Evolutionary conservation across 2,797 vertebrate species (phyloP).

Genomic region (Paratrypauchen microcephalus): DNA sequence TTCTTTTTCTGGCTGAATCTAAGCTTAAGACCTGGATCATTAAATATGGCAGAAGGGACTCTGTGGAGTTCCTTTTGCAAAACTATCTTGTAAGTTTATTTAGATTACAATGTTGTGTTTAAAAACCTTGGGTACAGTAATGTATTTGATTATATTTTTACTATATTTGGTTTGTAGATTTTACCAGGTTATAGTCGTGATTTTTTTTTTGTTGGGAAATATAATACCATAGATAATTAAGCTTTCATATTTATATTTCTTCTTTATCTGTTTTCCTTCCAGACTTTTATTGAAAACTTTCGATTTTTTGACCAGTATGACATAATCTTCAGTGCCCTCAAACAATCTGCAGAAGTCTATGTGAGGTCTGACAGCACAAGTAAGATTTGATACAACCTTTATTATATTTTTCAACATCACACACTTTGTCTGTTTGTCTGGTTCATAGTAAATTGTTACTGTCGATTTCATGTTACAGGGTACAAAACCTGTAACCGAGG

Average conservation of each 20-base stretch:
- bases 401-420: constrained; percentile 8
- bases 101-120: too few relatives aligned
- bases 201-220: too few relatives aligned
- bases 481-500: constrained; percentile 77
- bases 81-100: constrained; percentile 87
- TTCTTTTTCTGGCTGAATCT: constrained; percentile 92
- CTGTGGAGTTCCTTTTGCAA: constrained; percentile 91
- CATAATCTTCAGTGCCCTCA: constrained; percentile 87
- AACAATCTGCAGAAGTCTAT: constrained; percentile 90
- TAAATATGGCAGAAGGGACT: constrained; percentile 95
- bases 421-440: constrained; percentile 12
- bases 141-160: too few relatives aligned
- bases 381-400: constrained; percentile 63
- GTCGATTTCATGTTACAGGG: constrained; percentile 75
- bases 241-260: background rate
- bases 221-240: too few relatives aligned
- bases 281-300: constrained; percentile 94
- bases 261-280: constrained; percentile 18
- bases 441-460: constrained; percentile 50
- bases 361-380: constrained; percentile 91
- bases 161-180: too few relatives aligned
- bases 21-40: constrained; percentile 99
- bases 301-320: constrained; percentile 97
- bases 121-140: too few relatives aligned
- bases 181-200: too few relatives aligned